These are phyloP conservation scores for Cryptoprocta ferox DNA, from an alignment of 2,797 vertebrate genomes.

Conservation along the genomic window DNA sequence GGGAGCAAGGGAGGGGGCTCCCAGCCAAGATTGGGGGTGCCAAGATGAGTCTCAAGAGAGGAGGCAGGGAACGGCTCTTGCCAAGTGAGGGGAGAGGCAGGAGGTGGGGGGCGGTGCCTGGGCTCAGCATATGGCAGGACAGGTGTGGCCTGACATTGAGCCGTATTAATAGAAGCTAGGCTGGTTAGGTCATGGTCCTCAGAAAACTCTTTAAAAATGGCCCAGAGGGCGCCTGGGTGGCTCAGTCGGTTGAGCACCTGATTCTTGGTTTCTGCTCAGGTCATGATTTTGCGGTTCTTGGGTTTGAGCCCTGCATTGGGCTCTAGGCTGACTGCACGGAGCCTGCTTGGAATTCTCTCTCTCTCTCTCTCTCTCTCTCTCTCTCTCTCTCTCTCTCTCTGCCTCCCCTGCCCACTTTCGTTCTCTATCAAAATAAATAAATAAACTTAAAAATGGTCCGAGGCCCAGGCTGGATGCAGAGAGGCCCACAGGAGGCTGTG, in stretches of 20 bases:
- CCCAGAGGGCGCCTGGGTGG: too few relatives aligned
- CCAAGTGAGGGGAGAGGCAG: neutral
- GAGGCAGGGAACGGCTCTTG: neutral
- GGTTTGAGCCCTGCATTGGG: too few relatives aligned
- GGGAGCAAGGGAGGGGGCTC: neutral
- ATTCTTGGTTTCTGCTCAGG: too few relatives aligned
- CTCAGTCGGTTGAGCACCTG: too few relatives aligned
- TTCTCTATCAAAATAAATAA: too few relatives aligned
- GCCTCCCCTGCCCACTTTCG: too few relatives aligned
- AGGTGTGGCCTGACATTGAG: neutral
- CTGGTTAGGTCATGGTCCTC: neutral
- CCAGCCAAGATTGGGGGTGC: neutral
- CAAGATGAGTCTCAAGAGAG: neutral
- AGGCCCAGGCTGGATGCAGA: neutral
- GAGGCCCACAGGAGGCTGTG: neutral
- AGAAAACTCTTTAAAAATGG: neutral
- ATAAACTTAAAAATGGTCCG: too few relatives aligned
- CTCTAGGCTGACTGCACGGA: too few relatives aligned
- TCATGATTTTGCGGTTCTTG: too few relatives aligned
- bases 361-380: too few relatives aligned
- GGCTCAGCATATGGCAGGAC: neutral
- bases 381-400: too few relatives aligned
- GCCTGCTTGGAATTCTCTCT: too few relatives aligned
- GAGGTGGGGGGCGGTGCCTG: neutral
- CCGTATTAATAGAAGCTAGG: neutral